Conservation (phyloP, 2,113 vertebrate species). For the Uria aalge region DNA sequence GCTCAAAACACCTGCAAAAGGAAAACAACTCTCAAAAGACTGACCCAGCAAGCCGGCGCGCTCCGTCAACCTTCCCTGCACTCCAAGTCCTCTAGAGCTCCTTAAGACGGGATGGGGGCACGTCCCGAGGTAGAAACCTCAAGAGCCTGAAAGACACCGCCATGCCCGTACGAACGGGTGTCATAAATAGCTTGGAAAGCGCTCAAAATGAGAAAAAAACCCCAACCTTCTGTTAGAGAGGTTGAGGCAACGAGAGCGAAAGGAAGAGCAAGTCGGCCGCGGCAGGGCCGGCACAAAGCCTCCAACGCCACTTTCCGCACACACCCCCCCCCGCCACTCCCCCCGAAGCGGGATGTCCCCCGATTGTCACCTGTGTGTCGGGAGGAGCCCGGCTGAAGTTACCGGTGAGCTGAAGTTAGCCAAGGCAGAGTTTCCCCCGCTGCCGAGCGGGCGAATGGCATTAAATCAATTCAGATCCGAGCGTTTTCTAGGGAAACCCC, state of each 20-base stretch:
- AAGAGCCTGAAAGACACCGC: conserved; percentile 28
- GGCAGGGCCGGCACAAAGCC: neutral
- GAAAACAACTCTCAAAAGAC: conserved; percentile 66
- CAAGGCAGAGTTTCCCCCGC: conserved; percentile 23
- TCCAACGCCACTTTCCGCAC: neutral
- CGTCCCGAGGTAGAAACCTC: conserved; percentile 4
- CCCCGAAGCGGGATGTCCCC: neutral
- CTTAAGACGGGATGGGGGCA: neutral
- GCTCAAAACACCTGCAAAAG: conserved; percentile 68
- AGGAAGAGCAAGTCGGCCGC: conserved; percentile 17
- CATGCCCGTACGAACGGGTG: neutral
- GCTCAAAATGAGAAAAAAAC: neutral
- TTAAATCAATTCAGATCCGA: conserved; percentile 51
- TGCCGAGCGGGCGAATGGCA: neutral
- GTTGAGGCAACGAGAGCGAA: conserved; percentile 20
- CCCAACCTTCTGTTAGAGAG: neutral
- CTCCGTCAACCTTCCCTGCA: conserved; percentile 34
- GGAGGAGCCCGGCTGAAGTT: neutral
- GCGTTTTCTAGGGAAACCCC: conserved; percentile 40
- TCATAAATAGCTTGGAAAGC: conserved; percentile 12
- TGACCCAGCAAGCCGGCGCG: conserved; percentile 22
- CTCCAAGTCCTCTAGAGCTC: conserved; percentile 36
- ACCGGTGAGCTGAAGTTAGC: conserved; percentile 2
- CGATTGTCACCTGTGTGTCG: neutral
- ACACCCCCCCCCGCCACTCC: neutral